phyloP scores from a whole-genome alignment of 2,113 vertebrate genomes.

The Atractosteus spatula region DNA sequence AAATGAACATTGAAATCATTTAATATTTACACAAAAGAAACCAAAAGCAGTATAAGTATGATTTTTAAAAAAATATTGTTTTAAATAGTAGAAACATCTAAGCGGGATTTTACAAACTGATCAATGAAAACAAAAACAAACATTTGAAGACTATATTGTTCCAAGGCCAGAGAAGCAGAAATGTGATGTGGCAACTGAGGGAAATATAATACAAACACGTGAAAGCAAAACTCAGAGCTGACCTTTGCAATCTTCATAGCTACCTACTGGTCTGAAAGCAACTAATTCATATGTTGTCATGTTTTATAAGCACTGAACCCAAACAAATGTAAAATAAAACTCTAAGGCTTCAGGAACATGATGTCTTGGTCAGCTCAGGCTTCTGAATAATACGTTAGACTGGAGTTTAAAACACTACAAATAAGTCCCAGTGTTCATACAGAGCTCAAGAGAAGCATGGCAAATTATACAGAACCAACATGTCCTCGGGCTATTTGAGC shows the following conservation, averaged over 20 bases:
- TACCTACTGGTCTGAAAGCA: too few species aligned
- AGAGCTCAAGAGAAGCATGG: too few species aligned
- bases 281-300: too few species aligned
- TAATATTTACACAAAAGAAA: slow-evolving; percentile 13
- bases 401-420: too few species aligned
- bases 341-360: too few species aligned
- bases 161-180: background rate
- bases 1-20: slow-evolving; percentile 6
- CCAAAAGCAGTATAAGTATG: slow-evolving; percentile 11
- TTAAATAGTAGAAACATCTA: background rate
- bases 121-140: background rate
- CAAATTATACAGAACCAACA: too few species aligned
- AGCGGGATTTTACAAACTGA: background rate
- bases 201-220: background rate
- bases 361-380: too few species aligned
- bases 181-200: background rate
- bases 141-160: slow-evolving; percentile 8
- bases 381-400: too few species aligned
- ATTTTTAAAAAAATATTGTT: slow-evolving; percentile 10
- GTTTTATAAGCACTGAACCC: too few species aligned
- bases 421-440: too few species aligned
- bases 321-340: too few species aligned
- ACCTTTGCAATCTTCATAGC: background rate
- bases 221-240: slow-evolving; percentile 4
- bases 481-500: too few species aligned